A percentile compares a stretch with the other conserved stretches of the same genome.
These are phyloP conservation scores for Petroica traversi DNA, from an alignment of 2,113 vertebrate genomes.

Conservation along the genomic window DNA sequence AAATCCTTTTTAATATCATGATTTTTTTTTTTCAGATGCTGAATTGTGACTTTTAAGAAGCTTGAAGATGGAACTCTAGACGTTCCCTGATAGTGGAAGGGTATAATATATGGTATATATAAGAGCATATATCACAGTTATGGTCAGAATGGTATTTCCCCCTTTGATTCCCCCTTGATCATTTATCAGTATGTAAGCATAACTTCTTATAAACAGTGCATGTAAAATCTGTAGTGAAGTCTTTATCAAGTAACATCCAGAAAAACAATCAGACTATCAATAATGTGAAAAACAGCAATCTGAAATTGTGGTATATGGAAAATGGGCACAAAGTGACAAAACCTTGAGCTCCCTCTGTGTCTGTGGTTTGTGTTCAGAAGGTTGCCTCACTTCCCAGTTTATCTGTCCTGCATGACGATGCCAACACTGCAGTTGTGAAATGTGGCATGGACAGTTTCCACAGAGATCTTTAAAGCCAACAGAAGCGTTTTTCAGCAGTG, in stretches of 20 bases:
- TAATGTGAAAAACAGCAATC: background rate
- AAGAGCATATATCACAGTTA: background rate
- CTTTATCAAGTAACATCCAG: background rate
- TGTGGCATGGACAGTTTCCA: fast-evolving
- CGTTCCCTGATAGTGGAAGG: background rate
- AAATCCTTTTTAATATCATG: background rate
- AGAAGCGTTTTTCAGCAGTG: constrained; percentile 6
- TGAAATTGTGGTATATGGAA: background rate
- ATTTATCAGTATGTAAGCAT: background rate
- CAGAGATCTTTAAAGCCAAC: background rate
- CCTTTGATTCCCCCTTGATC: background rate
- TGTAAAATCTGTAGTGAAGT: background rate
- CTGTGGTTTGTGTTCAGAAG: background rate
- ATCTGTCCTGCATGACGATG: background rate
- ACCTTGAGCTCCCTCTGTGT: background rate
- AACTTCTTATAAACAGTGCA: background rate
- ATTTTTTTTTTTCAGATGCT: background rate
- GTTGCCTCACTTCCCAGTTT: background rate
- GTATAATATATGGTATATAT: background rate
- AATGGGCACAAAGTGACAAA: background rate
- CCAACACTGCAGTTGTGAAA: background rate
- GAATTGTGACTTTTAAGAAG: background rate
- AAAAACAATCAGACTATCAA: background rate
- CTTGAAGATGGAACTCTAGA: background rate
- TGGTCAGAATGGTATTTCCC: background rate